Conservation (phyloP, 2,113 vertebrate genomes). For the Tylochromis polylepis region DNA sequence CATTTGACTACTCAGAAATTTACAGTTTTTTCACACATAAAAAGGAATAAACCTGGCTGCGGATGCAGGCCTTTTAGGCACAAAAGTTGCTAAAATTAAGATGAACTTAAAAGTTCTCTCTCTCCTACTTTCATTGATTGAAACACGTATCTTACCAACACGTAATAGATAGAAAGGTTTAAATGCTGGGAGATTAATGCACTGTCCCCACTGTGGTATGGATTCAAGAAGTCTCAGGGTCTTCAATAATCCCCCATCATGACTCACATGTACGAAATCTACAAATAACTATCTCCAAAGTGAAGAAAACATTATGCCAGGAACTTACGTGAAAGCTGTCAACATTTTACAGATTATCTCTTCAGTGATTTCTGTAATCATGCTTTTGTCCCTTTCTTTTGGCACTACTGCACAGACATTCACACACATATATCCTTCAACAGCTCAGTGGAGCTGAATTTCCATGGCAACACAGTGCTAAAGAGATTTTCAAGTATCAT, state of each 20-base stretch:
- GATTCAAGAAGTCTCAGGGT: not conserved
- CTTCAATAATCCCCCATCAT: constrained; percentile 26
- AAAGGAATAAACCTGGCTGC: not conserved
- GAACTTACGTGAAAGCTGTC: not conserved
- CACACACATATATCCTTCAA: constrained; percentile 13
- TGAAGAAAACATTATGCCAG: not conserved
- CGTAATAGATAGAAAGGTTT: not conserved
- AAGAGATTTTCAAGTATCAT: constrained; percentile 40
- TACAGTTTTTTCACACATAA: not conserved
- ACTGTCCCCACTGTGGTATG: not conserved
- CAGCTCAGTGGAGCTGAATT: constrained; percentile 31
- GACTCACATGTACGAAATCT: constrained; percentile 21
- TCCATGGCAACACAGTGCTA: constrained; percentile 60
- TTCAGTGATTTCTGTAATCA: constrained; percentile 26
- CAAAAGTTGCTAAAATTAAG: not conserved
- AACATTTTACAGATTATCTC: constrained; percentile 27
- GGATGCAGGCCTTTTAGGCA: not conserved
- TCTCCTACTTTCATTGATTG: not conserved
- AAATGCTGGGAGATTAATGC: constrained; percentile 21
- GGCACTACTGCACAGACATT: constrained; percentile 2
- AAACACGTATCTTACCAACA: not conserved
- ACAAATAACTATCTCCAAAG: constrained; percentile 3
- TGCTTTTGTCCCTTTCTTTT: constrained; percentile 19
- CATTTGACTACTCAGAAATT: not conserved
- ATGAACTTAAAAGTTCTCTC: not conserved